Base-by-base conservation (phyloP, 1,140 invertebrate genomes). In the Drosophila tani region DNA sequence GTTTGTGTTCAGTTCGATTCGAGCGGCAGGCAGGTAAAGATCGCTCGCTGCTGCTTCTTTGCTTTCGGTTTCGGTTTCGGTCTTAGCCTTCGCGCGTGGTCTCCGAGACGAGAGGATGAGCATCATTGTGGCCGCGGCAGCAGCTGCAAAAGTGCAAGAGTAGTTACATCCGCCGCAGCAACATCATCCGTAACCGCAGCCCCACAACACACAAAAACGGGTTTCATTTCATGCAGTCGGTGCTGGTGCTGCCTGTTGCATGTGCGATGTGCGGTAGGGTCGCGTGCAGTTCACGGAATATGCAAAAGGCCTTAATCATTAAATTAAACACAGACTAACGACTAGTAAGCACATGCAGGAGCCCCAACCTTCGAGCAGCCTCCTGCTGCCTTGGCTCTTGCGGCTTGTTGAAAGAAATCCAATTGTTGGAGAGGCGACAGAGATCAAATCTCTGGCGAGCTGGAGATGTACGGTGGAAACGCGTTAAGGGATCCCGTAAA, bases 101-200 rank as follows among this genome's bases (percentile, higher is more conserved):
- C 73, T 50, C n/a, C 29, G 67, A 75, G 77, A 68, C 59, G 65
- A 82, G 65, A 82, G 78, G 77, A 88, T 79, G 82, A 85, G 79
- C 85, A 66, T 63, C 63, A 40, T 40, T 50, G 14, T 19, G 35
- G 69, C 21, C 21, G 21, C 35, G 35, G 69, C 35, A 63, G 85
- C 85, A 88, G 85, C 85, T 91, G 85, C 86, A 88, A 86, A 84
- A 86, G 86, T 79, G 82, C 86, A 75, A 60, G 59, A 79, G 50
- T 71, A 75, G 41, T 38, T 65, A 65, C 63, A 67, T 55, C 53
- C 62, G 49, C 41, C 50, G 68, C 53, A 66, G 47, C 40, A 63
- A 43, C 58, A 64, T 53, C 67, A 57, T 15, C 41, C 49, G 69
- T 46, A 67, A 64, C 63, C 63, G 35, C 69, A 69, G 45, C 58